Conservation (phyloP, 2,113 vertebrate species). For the Hystrix brachyura region DNA sequence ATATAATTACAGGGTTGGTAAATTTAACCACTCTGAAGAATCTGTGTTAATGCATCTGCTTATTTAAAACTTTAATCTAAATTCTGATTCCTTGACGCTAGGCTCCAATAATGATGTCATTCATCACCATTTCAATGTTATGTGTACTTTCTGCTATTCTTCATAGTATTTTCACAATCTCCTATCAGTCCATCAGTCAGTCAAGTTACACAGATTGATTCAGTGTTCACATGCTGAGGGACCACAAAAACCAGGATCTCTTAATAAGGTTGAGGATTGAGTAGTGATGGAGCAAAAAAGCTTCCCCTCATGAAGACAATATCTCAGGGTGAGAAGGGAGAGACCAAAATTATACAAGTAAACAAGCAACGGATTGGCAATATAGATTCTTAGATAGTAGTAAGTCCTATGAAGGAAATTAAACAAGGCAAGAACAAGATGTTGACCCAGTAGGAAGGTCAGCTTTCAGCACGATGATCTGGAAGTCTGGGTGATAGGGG, state of each 20-base stretch:
- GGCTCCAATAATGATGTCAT: not conserved
- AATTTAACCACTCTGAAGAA: constrained; percentile 64
- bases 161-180: not conserved
- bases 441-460: not conserved
- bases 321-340: accelerated
- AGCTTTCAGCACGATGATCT: not conserved
- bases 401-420: not conserved
- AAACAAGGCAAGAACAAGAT: not conserved
- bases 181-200: not conserved
- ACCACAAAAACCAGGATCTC: not conserved
- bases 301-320: not conserved
- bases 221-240: not conserved
- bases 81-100: constrained; percentile 25
- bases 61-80: constrained; percentile 55
- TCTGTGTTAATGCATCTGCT: constrained; percentile 39
- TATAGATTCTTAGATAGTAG: not conserved
- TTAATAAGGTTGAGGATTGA: not conserved
- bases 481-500: not conserved
- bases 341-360: not conserved
- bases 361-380: not conserved
- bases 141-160: not conserved
- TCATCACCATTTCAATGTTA: not conserved
- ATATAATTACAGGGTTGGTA: constrained; percentile 81
- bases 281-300: not conserved
- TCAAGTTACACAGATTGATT: not conserved